Percentiles rank a stretch among this genome's conserved stretches.
phyloP scores from a whole-genome alignment of 2,888 invertebrate species.

The Epinotia brunnichana region DNA sequence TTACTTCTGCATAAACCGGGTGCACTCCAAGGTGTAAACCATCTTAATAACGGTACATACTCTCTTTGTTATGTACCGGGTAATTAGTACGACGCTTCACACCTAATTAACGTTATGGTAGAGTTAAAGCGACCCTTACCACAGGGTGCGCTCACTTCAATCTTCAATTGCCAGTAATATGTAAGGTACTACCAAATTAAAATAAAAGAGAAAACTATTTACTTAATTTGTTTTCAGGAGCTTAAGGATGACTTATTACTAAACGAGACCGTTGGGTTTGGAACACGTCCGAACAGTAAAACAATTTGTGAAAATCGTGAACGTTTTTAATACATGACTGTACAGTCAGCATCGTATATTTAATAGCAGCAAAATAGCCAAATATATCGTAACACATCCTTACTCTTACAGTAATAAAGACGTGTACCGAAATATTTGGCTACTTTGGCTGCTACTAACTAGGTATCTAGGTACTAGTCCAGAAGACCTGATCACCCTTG shows the following conservation, averaged over 20 bases:
- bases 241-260: not conserved
- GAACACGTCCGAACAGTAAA: not conserved
- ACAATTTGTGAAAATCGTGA: too few species aligned
- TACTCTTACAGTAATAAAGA: too few species aligned
- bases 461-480: too few species aligned
- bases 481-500: too few species aligned
- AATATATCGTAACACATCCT: too few species aligned
- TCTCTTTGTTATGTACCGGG: slow-evolving; percentile 58
- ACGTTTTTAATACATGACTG: too few species aligned
- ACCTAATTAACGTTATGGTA: slow-evolving; percentile 65
- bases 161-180: slow-evolving; percentile 47
- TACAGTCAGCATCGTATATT: too few species aligned
- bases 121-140: slow-evolving; percentile 59
- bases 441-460: too few species aligned
- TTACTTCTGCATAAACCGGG: slow-evolving; percentile 49
- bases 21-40: slow-evolving; percentile 53
- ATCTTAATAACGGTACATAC: slow-evolving; percentile 56
- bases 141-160: slow-evolving; percentile 50
- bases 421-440: too few species aligned
- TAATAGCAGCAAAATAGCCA: too few species aligned
- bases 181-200: slow-evolving; percentile 52
- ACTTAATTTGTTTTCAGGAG: not conserved
- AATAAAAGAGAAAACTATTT: slow-evolving; percentile 21
- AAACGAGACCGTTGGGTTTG: too few species aligned
- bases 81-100: slow-evolving; percentile 66